A percentile compares a stretch with the other conserved stretches of the same genome.
Conservation (phyloP, 2,888 invertebrate species). For the Pheosia gnoma region DNA sequence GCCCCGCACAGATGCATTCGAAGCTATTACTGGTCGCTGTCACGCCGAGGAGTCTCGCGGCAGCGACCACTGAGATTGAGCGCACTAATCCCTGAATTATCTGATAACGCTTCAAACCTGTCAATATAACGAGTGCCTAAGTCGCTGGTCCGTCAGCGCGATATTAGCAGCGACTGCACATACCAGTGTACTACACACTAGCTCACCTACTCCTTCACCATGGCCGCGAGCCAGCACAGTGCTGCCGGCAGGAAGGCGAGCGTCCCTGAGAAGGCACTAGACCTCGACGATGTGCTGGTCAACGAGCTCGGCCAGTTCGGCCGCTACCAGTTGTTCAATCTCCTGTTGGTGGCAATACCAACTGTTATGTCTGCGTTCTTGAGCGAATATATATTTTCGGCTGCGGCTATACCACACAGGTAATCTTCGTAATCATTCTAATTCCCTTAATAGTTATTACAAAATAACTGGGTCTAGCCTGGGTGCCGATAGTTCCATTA, state of each 20-base stretch:
- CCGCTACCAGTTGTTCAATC: constrained; percentile 85
- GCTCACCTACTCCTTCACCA: not conserved
- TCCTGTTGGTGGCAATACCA: constrained; percentile 85
- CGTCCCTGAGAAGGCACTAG: constrained; percentile 40
- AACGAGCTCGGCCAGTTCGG: constrained; percentile 86
- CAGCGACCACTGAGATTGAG: not conserved
- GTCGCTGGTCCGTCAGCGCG: not conserved
- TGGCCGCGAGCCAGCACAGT: not conserved
- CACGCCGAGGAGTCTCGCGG: not conserved
- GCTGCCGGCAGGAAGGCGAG: constrained; percentile 24
- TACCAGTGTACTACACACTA: not conserved
- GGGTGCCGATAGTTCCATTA: no score
- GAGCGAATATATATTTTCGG: constrained; percentile 88
- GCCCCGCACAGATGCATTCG: not conserved
- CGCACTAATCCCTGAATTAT: not conserved
- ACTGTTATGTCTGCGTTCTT: constrained; percentile 86
- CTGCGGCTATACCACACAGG: constrained; percentile 88
- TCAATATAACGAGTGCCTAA: not conserved
- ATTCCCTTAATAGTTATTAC: no score
- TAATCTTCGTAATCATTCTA: constrained; percentile 52
- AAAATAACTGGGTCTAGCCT: no score
- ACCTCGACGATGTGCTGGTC: constrained; percentile 80
- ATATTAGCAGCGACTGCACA: not conserved
- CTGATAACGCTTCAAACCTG: not conserved
- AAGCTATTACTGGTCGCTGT: not conserved